phyloP scores from a whole-genome alignment of 2,888 invertebrate genomes.

The Thysanoteuthis rhombus region DNA sequence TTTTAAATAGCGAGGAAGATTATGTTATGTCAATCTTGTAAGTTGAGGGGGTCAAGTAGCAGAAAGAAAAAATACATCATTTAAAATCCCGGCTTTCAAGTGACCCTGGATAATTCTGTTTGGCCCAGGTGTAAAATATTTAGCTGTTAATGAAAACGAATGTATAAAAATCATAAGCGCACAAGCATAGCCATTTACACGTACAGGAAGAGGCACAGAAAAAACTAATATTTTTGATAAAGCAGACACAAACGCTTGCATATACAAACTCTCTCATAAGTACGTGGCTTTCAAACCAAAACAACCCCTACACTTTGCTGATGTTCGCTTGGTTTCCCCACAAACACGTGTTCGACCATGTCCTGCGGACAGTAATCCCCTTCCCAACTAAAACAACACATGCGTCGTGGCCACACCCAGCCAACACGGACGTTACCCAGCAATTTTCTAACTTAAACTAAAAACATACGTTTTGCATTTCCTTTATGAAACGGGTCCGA shows the following conservation, averaged over 20 bases:
- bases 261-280: neutral
- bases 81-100: too few species aligned
- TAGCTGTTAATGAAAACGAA: too few species aligned
- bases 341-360: neutral
- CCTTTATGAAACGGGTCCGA: neutral
- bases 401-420: neutral
- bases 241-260: neutral
- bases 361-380: neutral
- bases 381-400: neutral
- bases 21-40: too few species aligned
- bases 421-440: neutral
- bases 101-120: too few species aligned
- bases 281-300: neutral
- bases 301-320: neutral
- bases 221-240: neutral
- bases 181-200: too few species aligned
- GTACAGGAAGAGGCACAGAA: too few species aligned
- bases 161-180: too few species aligned
- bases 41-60: too few species aligned
- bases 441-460: neutral
- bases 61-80: too few species aligned
- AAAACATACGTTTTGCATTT: neutral
- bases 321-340: neutral
- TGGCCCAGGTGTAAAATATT: too few species aligned
- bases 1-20: too few species aligned